Conservation (phyloP, 2,797 vertebrate genomes). For the Decapterus maruadsi region DNA sequence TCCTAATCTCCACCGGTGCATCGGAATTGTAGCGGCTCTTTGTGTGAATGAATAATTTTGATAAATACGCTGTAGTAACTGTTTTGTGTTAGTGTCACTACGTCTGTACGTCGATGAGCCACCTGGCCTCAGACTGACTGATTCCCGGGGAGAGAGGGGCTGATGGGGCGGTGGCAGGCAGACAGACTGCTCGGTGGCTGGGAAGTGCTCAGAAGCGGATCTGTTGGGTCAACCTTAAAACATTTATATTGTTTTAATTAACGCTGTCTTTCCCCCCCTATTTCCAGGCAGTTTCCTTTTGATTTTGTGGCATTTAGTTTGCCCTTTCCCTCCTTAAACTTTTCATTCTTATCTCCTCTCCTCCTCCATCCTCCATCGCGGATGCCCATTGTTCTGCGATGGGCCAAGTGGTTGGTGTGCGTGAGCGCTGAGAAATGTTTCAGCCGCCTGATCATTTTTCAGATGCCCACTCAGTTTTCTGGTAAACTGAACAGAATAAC, state of each 20-base stretch:
- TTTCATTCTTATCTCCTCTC: slow-evolving; percentile 46
- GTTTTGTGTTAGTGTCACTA: slow-evolving; percentile 29
- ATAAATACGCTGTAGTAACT: background rate
- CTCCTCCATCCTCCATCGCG: slow-evolving; percentile 68
- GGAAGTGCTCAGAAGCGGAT: slow-evolving; percentile 48
- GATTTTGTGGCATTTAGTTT: slow-evolving; percentile 31
- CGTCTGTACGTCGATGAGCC: background rate
- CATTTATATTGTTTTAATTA: background rate
- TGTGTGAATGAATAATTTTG: slow-evolving; percentile 1
- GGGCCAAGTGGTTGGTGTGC: slow-evolving; percentile 20
- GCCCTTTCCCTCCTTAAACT: slow-evolving; percentile 50
- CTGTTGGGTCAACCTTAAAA: background rate
- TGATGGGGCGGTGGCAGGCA: slow-evolving; percentile 82
- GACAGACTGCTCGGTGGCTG: slow-evolving; percentile 41
- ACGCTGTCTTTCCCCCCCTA: background rate
- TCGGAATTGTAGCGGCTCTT: background rate
- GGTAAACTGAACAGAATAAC: slow-evolving; percentile 9
- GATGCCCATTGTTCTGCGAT: slow-evolving; percentile 85
- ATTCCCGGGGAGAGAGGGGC: slow-evolving; percentile 29
- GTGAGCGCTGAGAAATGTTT: background rate
- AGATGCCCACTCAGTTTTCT: slow-evolving; percentile 34
- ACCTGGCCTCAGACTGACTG: slow-evolving; percentile 15
- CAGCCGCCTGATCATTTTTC: slow-evolving; percentile 32
- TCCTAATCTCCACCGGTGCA: background rate
- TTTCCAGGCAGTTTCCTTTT: background rate